Evolutionary conservation across 2,888 invertebrate species (phyloP), one percentile per base, ranked within the genome.

Genomic region (Drosophila basisetae): DNA sequence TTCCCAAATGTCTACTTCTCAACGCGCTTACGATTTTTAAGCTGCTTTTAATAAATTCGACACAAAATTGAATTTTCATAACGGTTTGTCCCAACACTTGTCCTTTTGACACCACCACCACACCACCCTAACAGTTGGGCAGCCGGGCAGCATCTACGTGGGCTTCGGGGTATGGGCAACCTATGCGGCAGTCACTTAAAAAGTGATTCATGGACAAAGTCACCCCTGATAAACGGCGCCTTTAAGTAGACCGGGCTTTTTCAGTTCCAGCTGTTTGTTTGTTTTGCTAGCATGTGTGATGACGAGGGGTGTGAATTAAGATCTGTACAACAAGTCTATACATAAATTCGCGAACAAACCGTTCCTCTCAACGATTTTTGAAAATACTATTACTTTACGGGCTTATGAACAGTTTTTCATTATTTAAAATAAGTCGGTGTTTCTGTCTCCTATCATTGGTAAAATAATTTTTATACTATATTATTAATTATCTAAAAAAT

Each of bases 41-140:
- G 92, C 91, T 82, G 89, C 90, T 91, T 91, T 91, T 90, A 91
- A 93, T 92, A 92, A 92, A 91, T 92, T 90, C 92, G 89, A 91
- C 91, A 91, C 88, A 84, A 92, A 93, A 92, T 92, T 92, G 91
- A 92, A 92, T 93, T 92, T 92, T 93, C 92, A 93, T 92, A 92
- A 88, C 84, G 89, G 76, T 70, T 80, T 76, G 77, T 78, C 60
- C 71, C 49, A 56, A 68, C 89, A 90, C 91, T 87, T 87, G 87
- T 87, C 88, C 83, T 78, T 78, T 90, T 90, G 75, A 89, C 87
- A 89, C 86, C 89, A 84, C 6, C 31, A 31, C 80, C 25, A 90
- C 89, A 84, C 16, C 75, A 52, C 53, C 74, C 18, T 13, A 35
- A 47, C 47, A 16, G 25, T 47, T 35, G 54, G 25, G 6, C 33